Evolutionary conservation across 30 jellyfish, hydroid and myxozoan genomes (phyloP).

Genomic region (Hydractinia symbiolongicarpus): DNA sequence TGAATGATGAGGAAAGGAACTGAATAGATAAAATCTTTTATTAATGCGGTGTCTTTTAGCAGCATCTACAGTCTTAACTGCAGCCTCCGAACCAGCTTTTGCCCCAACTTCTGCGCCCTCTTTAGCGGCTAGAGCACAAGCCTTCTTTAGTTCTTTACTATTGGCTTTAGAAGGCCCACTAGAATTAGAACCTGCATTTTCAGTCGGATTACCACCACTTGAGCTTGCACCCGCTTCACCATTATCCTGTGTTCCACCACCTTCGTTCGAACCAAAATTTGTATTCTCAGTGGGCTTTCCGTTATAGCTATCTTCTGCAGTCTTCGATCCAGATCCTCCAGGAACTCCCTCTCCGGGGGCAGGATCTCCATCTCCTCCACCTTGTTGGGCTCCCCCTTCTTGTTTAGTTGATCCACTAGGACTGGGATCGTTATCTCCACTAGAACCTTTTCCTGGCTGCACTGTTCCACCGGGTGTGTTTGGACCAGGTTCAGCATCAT

Average conservation of each 20-base stretch:
- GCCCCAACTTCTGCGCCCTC: conserved; percentile 33
- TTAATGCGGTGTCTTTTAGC: too few relatives aligned
- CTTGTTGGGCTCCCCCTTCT: background rate
- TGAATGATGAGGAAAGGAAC: too few relatives aligned
- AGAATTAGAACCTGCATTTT: background rate
- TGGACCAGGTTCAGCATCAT: background rate
- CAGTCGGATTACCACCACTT: background rate
- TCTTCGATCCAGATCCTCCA: background rate
- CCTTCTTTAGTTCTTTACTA: background rate
- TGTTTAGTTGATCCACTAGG: background rate
- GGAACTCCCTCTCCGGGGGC: conserved; percentile 14
- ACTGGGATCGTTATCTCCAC: conserved; percentile 11
- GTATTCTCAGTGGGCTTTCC: conserved; percentile 2
- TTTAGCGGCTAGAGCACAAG: conserved; percentile 20
- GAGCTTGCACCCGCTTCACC: background rate
- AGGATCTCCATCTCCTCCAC: conserved; percentile 4
- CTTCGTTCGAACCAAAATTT: background rate
- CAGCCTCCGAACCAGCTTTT: conserved; percentile 39
- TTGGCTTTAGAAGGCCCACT: background rate
- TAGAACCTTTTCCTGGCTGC: background rate
- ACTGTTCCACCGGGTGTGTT: background rate
- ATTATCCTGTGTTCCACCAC: background rate
- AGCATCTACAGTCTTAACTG: conserved; percentile 10
- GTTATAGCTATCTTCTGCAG: background rate
- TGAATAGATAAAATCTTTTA: too few relatives aligned